phyloP scores from a whole-genome alignment of 2,113 vertebrate species.

The Sardina pilchardus region DNA sequence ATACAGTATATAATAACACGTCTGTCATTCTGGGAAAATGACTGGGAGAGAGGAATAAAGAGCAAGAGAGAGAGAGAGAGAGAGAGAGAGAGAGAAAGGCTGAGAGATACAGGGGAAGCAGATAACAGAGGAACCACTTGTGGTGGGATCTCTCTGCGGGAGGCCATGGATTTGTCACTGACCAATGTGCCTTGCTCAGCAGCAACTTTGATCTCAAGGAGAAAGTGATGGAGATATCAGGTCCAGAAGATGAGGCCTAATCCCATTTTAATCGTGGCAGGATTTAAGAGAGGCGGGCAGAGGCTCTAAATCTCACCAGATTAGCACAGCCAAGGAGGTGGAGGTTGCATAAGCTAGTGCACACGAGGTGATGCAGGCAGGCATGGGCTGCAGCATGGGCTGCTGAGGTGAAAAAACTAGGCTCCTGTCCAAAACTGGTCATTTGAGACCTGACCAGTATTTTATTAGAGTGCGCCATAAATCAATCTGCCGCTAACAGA shows the following conservation, averaged over 20 bases:
- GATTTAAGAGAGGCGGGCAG: constrained; percentile 50
- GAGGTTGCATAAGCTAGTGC: constrained; percentile 43
- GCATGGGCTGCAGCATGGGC: background rate
- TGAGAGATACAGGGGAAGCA: background rate
- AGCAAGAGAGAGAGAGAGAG: background rate
- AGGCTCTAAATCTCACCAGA: constrained; percentile 50
- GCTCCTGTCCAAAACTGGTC: background rate
- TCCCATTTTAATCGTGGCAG: constrained; percentile 50
- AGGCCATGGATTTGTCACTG: background rate
- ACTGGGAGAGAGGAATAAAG: no score
- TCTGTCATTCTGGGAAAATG: no score
- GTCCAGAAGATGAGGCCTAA: constrained; percentile 47
- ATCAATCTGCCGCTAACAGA: no score
- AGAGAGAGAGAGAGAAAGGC: background rate
- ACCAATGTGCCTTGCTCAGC: constrained; percentile 4
- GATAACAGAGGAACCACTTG: background rate
- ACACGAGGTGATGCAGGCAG: constrained; percentile 39
- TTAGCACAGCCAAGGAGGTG: constrained; percentile 34
- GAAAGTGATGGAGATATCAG: constrained; percentile 6
- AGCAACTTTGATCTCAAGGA: background rate
- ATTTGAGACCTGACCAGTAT: no score
- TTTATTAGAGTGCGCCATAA: no score
- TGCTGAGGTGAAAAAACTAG: background rate
- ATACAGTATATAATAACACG: background rate
- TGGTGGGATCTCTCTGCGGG: background rate